Conservation (phyloP, 2,113 vertebrate species). For the Natator depressus region DNA sequence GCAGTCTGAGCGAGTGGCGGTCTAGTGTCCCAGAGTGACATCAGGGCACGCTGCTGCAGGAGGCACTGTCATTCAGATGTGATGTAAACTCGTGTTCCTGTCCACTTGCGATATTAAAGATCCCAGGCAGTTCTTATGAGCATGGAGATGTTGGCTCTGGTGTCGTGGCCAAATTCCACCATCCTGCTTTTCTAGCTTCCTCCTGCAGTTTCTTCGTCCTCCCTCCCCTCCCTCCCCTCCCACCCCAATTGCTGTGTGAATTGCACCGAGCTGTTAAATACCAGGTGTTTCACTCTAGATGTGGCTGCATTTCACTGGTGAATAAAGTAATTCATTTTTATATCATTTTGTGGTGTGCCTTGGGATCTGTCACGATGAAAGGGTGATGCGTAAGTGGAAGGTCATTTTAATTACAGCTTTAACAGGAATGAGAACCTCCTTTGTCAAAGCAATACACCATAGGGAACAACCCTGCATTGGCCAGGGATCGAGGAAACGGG, state of each 20-base stretch:
- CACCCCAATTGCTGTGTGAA: rapidly evolving
- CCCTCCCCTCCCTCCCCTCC: neutral
- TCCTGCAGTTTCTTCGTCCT: neutral
- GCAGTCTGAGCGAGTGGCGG: neutral
- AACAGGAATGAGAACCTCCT: neutral
- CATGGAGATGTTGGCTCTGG: rapidly evolving
- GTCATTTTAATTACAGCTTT: neutral
- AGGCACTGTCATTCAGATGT: rapidly evolving
- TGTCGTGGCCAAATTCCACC: neutral
- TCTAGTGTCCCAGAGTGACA: neutral
- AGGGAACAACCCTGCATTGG: neutral
- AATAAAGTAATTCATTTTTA: neutral
- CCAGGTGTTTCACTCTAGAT: neutral
- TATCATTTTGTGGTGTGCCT: neutral
- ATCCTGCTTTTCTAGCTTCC: neutral
- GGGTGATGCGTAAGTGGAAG: neutral
- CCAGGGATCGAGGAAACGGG: neutral
- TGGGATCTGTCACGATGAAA: rapidly evolving
- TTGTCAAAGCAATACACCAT: neutral
- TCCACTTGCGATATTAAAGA: rapidly evolving
- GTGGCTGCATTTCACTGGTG: rapidly evolving
- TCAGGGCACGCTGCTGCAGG: neutral
- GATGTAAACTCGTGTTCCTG: neutral
- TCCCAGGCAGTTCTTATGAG: neutral
- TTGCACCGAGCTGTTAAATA: neutral